A percentile compares a stretch with the other conserved stretches of the same genome.
Evolutionary conservation across 1,140 invertebrate genomes (phyloP).

Genomic region (Telenomus remus): DNA sequence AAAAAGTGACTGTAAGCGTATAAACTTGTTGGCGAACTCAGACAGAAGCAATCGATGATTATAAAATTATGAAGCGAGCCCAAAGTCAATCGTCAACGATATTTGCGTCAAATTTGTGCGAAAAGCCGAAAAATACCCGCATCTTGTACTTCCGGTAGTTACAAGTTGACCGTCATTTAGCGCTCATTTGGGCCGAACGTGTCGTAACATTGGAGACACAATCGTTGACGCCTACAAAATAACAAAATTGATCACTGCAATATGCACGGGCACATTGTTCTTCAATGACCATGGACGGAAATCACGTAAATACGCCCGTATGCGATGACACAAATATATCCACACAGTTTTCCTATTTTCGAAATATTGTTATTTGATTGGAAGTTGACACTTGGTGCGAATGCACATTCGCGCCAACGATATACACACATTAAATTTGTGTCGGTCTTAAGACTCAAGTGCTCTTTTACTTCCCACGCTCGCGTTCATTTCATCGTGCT

Average conservation of each 20-base stretch:
- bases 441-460: slow-evolving; percentile 23
- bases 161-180: slow-evolving; percentile 57
- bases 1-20: no score
- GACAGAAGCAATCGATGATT: no score
- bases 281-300: slow-evolving; percentile 57
- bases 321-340: slow-evolving; percentile 22
- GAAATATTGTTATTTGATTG: slow-evolving; percentile 16
- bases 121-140: slow-evolving; percentile 59
- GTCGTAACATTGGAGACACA: slow-evolving; percentile 55
- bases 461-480: slow-evolving; percentile 48
- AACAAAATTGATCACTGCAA: slow-evolving; percentile 52
- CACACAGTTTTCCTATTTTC: slow-evolving; percentile 44
- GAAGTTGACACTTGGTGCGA: background rate
- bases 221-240: slow-evolving; percentile 59
- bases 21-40: no score
- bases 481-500: slow-evolving; percentile 14
- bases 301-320: slow-evolving; percentile 70
- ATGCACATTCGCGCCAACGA: background rate
- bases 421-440: slow-evolving; percentile 26
- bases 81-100: slow-evolving; percentile 22
- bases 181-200: slow-evolving; percentile 66
- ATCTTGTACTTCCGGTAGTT: slow-evolving; percentile 64
- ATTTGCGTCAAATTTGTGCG: slow-evolving; percentile 29
- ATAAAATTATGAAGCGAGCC: no score
- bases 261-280: slow-evolving; percentile 73